These are phyloP conservation scores for Pavo muticus DNA, from an alignment of 2,113 vertebrate genomes.

Conservation along the genomic window DNA sequence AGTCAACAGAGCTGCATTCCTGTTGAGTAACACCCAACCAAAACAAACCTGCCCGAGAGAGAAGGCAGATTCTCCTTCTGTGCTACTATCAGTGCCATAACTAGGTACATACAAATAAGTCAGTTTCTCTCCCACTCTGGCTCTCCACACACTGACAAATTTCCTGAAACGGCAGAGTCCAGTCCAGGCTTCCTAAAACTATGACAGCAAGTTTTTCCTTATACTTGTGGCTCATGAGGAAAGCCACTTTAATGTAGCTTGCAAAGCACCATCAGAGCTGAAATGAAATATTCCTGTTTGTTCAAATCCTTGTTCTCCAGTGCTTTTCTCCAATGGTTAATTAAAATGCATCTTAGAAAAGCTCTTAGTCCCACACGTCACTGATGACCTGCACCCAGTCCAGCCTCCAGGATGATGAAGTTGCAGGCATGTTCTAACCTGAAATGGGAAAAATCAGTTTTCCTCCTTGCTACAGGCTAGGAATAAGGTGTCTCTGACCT, in stretches of 20 bases:
- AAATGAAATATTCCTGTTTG: not conserved
- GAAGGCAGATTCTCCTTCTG: not conserved
- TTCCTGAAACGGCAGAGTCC: not conserved
- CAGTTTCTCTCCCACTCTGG: not conserved
- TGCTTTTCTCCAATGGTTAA: not conserved
- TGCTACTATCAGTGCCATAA: not conserved
- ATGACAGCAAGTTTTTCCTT: not conserved
- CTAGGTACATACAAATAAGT: not conserved
- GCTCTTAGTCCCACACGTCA: not conserved
- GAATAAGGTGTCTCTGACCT: not conserved
- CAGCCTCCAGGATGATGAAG: not conserved
- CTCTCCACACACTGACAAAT: not conserved
- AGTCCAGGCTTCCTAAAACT: not conserved
- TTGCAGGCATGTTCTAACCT: not conserved
- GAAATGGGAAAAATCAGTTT: not conserved
- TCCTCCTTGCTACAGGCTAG: not conserved
- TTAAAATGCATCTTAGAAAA: not conserved
- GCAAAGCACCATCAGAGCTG: not conserved
- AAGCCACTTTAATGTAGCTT: not conserved
- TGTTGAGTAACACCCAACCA: not conserved
- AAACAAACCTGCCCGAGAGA: not conserved
- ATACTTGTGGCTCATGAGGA: not conserved
- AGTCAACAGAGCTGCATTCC: not conserved
- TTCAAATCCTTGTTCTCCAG: not conserved
- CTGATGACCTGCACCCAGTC: not conserved